Conservation (phyloP, 1,140 invertebrate species). For the Eupristina koningsbergeri region DNA sequence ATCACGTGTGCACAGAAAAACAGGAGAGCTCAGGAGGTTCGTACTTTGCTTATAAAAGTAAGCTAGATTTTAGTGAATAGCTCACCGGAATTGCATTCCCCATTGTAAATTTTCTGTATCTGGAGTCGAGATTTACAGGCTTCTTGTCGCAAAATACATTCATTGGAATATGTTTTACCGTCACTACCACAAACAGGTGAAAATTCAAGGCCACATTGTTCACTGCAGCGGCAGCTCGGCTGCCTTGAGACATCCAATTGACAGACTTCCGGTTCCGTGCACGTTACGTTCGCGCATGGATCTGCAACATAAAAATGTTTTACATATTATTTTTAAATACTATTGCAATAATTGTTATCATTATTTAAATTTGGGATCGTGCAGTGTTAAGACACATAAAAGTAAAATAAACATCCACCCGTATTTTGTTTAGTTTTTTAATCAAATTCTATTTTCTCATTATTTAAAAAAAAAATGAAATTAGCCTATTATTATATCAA, state of each 20-base stretch:
- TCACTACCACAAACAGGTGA: slow-evolving; percentile 88
- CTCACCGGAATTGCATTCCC: slow-evolving; percentile 85
- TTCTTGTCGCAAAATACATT: slow-evolving; percentile 85
- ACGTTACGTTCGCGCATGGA: slow-evolving; percentile 84
- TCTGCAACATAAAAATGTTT: slow-evolving; percentile 78
- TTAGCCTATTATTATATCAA: no score
- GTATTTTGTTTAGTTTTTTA: no score
- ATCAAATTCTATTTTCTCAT: no score
- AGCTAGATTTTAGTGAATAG: slow-evolving; percentile 12
- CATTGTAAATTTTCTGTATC: slow-evolving; percentile 84
- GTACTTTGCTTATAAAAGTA: no score
- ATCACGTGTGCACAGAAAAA: neutral
- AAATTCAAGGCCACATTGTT: slow-evolving; percentile 85
- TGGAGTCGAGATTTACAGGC: slow-evolving; percentile 82
- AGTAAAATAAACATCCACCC: no score
- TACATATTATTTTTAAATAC: no score
- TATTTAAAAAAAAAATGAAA: no score
- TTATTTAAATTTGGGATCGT: no score
- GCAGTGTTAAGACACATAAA: no score
- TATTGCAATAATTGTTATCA: no score
- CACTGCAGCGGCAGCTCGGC: slow-evolving; percentile 85
- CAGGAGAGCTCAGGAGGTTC: no score
- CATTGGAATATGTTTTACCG: slow-evolving; percentile 90
- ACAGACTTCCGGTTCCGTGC: slow-evolving; percentile 87
- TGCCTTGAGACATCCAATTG: slow-evolving; percentile 85